Evolutionary conservation across 2,888 invertebrate species (phyloP).

Genomic region (Subacronicta megacephala): DNA sequence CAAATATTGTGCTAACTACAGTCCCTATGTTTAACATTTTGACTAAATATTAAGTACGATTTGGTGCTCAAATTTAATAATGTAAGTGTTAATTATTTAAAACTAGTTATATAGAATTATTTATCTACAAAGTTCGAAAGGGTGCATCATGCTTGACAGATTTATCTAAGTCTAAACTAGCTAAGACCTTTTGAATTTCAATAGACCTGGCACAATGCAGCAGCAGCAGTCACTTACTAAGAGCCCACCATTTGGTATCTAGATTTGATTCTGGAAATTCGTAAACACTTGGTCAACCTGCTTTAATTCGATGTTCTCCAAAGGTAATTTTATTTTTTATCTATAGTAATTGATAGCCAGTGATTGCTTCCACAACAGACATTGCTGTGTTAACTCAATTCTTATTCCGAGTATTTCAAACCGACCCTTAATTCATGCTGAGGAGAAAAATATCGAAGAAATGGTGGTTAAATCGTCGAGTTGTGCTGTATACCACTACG

Average conservation of each 20-base stretch:
- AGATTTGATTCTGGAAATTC: conserved; percentile 2
- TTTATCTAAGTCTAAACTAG: conserved; percentile 71
- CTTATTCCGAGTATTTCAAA: conserved; percentile 37
- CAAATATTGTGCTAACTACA: conserved; percentile 77
- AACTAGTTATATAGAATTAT: conserved; percentile 81
- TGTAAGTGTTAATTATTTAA: conserved; percentile 85
- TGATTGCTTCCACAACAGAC: conserved; percentile 14
- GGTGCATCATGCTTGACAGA: conserved; percentile 75
- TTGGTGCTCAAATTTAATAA: conserved; percentile 88
- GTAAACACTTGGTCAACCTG: background rate
- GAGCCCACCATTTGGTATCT: conserved; percentile 2
- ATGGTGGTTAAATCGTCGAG: conserved; percentile 18
- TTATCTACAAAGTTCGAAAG: conserved; percentile 85
- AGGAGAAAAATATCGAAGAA: conserved; percentile 28
- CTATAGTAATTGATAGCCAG: conserved; percentile 6
- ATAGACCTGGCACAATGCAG: conserved; percentile 54
- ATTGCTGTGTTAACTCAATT: conserved; percentile 2
- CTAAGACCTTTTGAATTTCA: conserved; percentile 62
- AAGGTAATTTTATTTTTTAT: conserved; percentile 1
- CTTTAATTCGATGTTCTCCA: conserved; percentile 8
- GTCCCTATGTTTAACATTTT: conserved; percentile 80
- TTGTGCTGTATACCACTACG: conserved; percentile 12
- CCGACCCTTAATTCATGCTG: conserved; percentile 27
- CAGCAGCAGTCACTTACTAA: conserved; percentile 28
- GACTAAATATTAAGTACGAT: conserved; percentile 89